These are phyloP conservation scores for Suillia variegata DNA, from an alignment of 2,888 invertebrate species.

Conservation along the genomic window DNA sequence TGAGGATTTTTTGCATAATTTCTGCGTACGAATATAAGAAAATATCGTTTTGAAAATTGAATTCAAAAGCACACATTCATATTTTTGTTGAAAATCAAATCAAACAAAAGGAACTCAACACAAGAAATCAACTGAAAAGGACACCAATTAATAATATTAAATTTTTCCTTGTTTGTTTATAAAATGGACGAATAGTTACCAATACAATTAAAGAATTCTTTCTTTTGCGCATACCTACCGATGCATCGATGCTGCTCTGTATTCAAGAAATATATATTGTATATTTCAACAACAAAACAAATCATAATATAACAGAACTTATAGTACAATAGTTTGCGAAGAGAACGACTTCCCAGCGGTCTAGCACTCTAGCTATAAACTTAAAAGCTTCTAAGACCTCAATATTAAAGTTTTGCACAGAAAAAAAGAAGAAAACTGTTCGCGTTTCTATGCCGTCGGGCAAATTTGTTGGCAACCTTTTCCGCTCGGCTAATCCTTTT, in stretches of 20 bases:
- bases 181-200: conserved; percentile 7
- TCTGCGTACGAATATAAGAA: conserved; percentile 21
- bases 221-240: conserved; percentile 39
- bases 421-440: too few relatives aligned
- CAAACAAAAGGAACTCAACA: not conserved
- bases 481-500: conserved; percentile 30
- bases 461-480: too few relatives aligned
- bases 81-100: conserved; percentile 25
- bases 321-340: too few relatives aligned
- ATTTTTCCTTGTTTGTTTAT: too few relatives aligned
- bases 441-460: too few relatives aligned
- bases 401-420: too few relatives aligned
- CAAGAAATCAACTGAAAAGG: too few relatives aligned
- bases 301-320: too few relatives aligned
- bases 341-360: too few relatives aligned
- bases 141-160: not conserved
- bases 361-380: too few relatives aligned
- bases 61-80: conserved; percentile 49
- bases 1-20: conserved; percentile 14
- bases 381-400: too few relatives aligned
- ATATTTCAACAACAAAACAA: not conserved
- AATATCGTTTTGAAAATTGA: too few relatives aligned
- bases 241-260: conserved; percentile 48
- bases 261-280: conserved; percentile 5
- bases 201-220: not conserved